phyloP scores from a whole-genome alignment of 2,888 invertebrate genomes.

The Heliconius sara region DNA sequence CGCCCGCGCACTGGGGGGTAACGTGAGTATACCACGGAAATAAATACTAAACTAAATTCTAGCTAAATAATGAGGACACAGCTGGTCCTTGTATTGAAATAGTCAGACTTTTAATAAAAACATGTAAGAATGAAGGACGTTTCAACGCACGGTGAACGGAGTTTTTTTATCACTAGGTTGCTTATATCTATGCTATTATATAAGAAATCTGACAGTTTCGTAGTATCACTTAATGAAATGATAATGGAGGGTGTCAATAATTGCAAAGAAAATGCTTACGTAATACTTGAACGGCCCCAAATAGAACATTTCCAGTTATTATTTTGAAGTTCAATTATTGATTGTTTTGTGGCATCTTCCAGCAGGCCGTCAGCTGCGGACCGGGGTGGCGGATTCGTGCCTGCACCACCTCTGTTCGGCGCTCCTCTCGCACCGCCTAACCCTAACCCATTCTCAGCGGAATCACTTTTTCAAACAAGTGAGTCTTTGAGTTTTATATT shows the following conservation, averaged over 20 bases:
- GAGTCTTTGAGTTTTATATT: constrained; percentile 71
- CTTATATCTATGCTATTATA: too few relatives aligned
- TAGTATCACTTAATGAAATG: too few relatives aligned
- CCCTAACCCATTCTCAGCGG: constrained; percentile 94
- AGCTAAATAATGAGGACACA: too few relatives aligned
- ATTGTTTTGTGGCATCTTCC: constrained; percentile 49
- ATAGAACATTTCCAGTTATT: too few relatives aligned
- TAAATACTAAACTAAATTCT: background rate
- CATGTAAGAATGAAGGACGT: background rate
- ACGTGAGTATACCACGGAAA: constrained; percentile 72
- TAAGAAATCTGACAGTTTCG: too few relatives aligned
- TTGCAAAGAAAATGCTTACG: too few relatives aligned
- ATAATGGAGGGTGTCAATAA: too few relatives aligned
- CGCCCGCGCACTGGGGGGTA: constrained; percentile 82
- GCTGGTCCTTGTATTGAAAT: background rate
- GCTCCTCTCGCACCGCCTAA: constrained; percentile 86
- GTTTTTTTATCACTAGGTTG: too few relatives aligned
- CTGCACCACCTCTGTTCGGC: constrained; percentile 87
- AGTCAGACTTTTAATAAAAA: background rate
- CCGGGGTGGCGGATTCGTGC: constrained; percentile 84
- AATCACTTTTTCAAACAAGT: constrained; percentile 94
- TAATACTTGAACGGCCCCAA: too few relatives aligned
- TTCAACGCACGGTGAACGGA: background rate
- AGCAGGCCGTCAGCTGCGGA: constrained; percentile 79
- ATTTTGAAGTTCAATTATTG: background rate